These are phyloP conservation scores for Cygnus atratus DNA, from an alignment of 2,113 vertebrate species.

Conservation along the genomic window DNA sequence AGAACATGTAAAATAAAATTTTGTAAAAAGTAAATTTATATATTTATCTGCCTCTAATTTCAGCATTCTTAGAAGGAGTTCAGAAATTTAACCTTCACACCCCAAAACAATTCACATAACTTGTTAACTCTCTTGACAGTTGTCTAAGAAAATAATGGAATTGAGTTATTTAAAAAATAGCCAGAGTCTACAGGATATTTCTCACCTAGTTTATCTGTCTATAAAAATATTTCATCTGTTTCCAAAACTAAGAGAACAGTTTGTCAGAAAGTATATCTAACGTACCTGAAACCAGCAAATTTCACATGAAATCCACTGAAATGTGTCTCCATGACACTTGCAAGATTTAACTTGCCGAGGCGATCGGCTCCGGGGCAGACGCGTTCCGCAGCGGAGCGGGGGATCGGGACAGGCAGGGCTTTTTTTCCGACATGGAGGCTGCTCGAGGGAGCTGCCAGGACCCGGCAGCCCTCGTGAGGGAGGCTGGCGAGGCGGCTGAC, in stretches of 20 bases:
- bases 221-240: conserved; percentile 13
- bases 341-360: conserved; percentile 31
- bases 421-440: too few species aligned
- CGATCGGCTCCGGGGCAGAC: too few species aligned
- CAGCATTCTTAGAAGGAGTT: not conserved
- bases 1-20: not conserved
- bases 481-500: too few species aligned
- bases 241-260: not conserved
- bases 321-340: not conserved
- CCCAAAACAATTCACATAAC: not conserved
- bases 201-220: not conserved
- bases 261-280: not conserved
- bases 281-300: not conserved
- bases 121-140: not conserved
- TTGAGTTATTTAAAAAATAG: not conserved
- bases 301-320: not conserved
- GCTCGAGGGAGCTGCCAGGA: too few species aligned
- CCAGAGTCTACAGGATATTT: not conserved
- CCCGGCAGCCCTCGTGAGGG: too few species aligned
- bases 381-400: too few species aligned
- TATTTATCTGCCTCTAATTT: not conserved
- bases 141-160: not conserved
- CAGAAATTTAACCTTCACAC: not conserved
- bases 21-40: not conserved
- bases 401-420: too few species aligned